phyloP scores from a whole-genome alignment of 2,888 invertebrate species.

The Lepidochitona cinerea region DNA sequence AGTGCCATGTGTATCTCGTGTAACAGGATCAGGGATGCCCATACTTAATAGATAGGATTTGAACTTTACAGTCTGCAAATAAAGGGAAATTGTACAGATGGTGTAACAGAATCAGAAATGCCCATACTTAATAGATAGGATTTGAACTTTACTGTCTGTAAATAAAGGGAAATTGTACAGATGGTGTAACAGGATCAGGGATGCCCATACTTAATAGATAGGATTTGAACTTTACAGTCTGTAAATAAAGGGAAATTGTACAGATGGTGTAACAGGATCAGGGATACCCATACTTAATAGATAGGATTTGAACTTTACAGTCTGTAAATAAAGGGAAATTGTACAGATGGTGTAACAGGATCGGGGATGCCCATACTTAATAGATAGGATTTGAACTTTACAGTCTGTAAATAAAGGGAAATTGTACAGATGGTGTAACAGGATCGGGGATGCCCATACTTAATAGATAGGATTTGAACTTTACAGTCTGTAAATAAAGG shows the following conservation, averaged over 20 bases:
- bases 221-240: constrained; percentile 95
- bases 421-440: too few relatives aligned
- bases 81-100: not conserved
- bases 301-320: constrained; percentile 95
- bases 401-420: constrained; percentile 76
- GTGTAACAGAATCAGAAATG: constrained; percentile 97
- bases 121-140: constrained; percentile 96
- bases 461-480: too few relatives aligned
- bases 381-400: constrained; percentile 94
- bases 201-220: constrained; percentile 97
- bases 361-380: constrained; percentile 98
- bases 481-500: too few relatives aligned
- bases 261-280: constrained; percentile 97
- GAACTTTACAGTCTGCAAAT: constrained; percentile 86
- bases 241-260: constrained; percentile 11
- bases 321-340: constrained; percentile 73
- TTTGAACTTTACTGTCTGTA: constrained; percentile 91
- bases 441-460: too few relatives aligned
- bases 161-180: not conserved
- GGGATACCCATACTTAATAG: constrained; percentile 96
- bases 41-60: constrained; percentile 96
- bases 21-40: constrained; percentile 98
- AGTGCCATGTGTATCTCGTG: constrained; percentile 88
- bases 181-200: constrained; percentile 97
- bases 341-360: constrained; percentile 90